These are phyloP conservation scores for Aphelenchoides avenae DNA, from an alignment of 1,140 invertebrate genomes.

Conservation along the genomic window DNA sequence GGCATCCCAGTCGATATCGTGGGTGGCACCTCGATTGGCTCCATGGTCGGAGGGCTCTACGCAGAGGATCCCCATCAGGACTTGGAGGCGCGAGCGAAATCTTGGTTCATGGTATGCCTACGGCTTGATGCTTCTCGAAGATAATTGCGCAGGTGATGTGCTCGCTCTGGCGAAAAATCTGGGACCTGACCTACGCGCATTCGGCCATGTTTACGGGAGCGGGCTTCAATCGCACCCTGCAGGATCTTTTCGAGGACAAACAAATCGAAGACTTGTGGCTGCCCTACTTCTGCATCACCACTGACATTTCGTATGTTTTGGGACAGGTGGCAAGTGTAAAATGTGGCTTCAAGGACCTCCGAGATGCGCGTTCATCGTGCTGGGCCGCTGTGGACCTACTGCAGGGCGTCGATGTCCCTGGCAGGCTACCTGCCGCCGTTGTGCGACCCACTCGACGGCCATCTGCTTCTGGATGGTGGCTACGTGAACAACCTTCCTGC, in stretches of 20 bases:
- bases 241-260: slow-evolving; percentile 81
- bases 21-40: slow-evolving; percentile 59
- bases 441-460: slow-evolving; percentile 71
- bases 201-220: slow-evolving; percentile 60
- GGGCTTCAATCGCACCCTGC: slow-evolving; percentile 71
- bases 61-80: slow-evolving; percentile 84
- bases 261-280: slow-evolving; percentile 96
- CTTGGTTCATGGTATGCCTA: slow-evolving; percentile 76
- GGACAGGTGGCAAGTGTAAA: slow-evolving; percentile 8
- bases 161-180: slow-evolving; percentile 61
- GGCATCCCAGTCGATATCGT: slow-evolving; percentile 59
- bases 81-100: slow-evolving; percentile 84
- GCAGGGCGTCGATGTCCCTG: slow-evolving; percentile 90
- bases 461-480: slow-evolving; percentile 96
- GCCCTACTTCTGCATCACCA: slow-evolving; percentile 96
- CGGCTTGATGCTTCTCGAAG: slow-evolving; percentile 61
- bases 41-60: slow-evolving; percentile 86
- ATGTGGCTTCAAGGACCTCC: slow-evolving; percentile 41
- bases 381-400: slow-evolving; percentile 95
- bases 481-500: slow-evolving; percentile 99
- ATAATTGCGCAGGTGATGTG: slow-evolving; percentile 84
- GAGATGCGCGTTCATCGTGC: slow-evolving; percentile 57
- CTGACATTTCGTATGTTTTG: slow-evolving; percentile 76
- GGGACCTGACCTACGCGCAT: slow-evolving; percentile 59
- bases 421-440: slow-evolving; percentile 93